A percentile compares a stretch with the other conserved stretches of the same genome.
phyloP scores from a whole-genome alignment of 1,140 invertebrate genomes.

The Drosophila malerkotliana region DNA sequence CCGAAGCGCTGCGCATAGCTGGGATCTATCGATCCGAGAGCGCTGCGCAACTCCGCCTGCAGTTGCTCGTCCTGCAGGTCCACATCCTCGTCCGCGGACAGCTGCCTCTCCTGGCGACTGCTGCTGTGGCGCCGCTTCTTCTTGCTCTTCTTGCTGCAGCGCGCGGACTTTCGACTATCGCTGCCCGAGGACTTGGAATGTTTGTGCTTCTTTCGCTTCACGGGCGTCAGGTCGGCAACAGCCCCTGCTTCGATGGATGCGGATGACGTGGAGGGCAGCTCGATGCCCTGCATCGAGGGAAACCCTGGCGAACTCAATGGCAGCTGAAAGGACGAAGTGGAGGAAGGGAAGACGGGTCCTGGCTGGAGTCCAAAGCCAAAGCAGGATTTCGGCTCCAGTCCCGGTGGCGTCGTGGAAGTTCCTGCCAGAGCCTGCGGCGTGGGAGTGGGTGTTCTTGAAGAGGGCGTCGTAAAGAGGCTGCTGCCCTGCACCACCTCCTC shows the following conservation, averaged over 20 bases:
- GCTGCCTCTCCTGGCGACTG: slow-evolving; percentile 49
- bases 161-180: slow-evolving; percentile 68
- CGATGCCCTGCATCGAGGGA: slow-evolving; percentile 80
- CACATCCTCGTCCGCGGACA: slow-evolving; percentile 47
- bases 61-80: slow-evolving; percentile 82
- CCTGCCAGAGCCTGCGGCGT: slow-evolving; percentile 7
- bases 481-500: slow-evolving; percentile 86
- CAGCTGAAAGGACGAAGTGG: slow-evolving; percentile 47
- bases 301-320: slow-evolving; percentile 57
- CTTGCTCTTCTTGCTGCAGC: slow-evolving; percentile 79
- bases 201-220: slow-evolving; percentile 83
- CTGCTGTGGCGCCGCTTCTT: slow-evolving; percentile 71
- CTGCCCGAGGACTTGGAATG: slow-evolving; percentile 80
- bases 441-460: slow-evolving; percentile 62
- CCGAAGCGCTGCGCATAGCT: slow-evolving; percentile 70
- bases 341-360: slow-evolving; percentile 31
- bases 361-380: slow-evolving; percentile 36
- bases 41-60: slow-evolving; percentile 77
- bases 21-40: slow-evolving; percentile 67
- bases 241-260: background rate
- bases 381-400: slow-evolving; percentile 30
- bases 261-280: slow-evolving; percentile 64
- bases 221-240: slow-evolving; percentile 44
- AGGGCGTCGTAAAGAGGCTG: slow-evolving; percentile 64
- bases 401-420: slow-evolving; percentile 15